A percentile compares a stretch with the other conserved stretches of the same genome.
These are phyloP conservation scores for Polydrusus cervinus DNA, from an alignment of 2,888 invertebrate species.

Conservation along the genomic window DNA sequence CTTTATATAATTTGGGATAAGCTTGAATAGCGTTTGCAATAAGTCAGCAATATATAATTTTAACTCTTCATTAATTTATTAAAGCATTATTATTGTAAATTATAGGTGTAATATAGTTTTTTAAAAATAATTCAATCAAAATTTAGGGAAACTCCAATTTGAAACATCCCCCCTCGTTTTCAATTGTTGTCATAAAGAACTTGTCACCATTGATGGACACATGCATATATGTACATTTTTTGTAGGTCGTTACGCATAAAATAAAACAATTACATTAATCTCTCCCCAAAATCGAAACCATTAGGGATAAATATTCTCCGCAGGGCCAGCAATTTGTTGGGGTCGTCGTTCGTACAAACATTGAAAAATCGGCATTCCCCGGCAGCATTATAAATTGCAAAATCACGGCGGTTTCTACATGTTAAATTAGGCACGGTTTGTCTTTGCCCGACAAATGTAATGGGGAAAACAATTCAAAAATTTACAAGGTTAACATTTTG, in stretches of 20 bases:
- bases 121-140: too few relatives aligned
- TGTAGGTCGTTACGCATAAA: constrained; percentile 33
- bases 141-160: neutral
- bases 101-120: too few relatives aligned
- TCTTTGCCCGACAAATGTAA: constrained; percentile 2
- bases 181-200: constrained; percentile 15
- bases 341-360: constrained; percentile 48
- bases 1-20: too few relatives aligned
- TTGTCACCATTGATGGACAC: constrained; percentile 17
- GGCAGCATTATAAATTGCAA: constrained; percentile 51
- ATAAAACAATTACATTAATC: constrained; percentile 53
- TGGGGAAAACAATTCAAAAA: neutral
- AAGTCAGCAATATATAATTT: too few relatives aligned
- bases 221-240: constrained; percentile 42
- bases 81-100: too few relatives aligned
- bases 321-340: constrained; percentile 51
- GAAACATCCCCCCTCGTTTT: neutral
- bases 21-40: too few relatives aligned
- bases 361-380: constrained; percentile 51
- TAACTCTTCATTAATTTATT: too few relatives aligned
- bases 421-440: constrained; percentile 41
- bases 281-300: constrained; percentile 47
- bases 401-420: constrained; percentile 43
- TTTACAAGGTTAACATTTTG: too few relatives aligned
- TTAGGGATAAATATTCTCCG: constrained; percentile 53